Base-by-base conservation (phyloP, 1,140 invertebrate species). In the Psix sp. region DNA sequence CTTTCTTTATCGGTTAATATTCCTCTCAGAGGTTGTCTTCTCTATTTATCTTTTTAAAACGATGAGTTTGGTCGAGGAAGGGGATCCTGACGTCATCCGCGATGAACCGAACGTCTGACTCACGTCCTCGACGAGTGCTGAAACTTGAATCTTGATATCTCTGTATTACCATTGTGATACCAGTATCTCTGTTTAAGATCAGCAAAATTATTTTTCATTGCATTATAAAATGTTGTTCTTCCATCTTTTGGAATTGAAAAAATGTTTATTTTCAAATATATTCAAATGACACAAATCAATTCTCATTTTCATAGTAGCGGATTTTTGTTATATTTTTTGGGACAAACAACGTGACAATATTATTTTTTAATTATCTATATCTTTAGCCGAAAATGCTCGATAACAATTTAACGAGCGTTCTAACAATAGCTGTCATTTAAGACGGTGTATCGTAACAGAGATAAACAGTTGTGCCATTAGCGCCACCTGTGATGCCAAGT, bases 51-150 rank as follows among this genome's bases (percentile, higher is more conserved):
- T 76, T 77, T 84, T 84, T 77, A 70, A 74, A 68, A 80, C 76
- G 82, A 84, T 84, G 83, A 84, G 79, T 85, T 84, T 73, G 59
- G 76, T 68, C 63, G 68, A 68, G 65, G 75, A 77, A 77, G 76
- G 79, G 80, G 78, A 77, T 38, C 48, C 77, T 86, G 84, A 85
- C 84, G 84, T 87, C 84, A 86, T 82, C 79, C 74, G 57, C 74
- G 70, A 77, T 82, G 76, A 81, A 79, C 83, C 80, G 74, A 85
- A 67, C 51, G 67, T 84, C 83, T 86, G 84, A 86, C 77, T 86
- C 84, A 87, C 51, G 76, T 70, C 51, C 57, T 42, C 57, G 18
- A 48, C 54, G 46, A 67, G 49, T 46, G 56, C 62, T 67, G 62
- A 74, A 67, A 67, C 71, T 74, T 43, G 40, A 56, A 74, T 74